A percentile compares a stretch with the other conserved stretches of the same genome.
phyloP scores from a whole-genome alignment of 2,888 invertebrate genomes.

The Lycocerus yunnanus region DNA sequence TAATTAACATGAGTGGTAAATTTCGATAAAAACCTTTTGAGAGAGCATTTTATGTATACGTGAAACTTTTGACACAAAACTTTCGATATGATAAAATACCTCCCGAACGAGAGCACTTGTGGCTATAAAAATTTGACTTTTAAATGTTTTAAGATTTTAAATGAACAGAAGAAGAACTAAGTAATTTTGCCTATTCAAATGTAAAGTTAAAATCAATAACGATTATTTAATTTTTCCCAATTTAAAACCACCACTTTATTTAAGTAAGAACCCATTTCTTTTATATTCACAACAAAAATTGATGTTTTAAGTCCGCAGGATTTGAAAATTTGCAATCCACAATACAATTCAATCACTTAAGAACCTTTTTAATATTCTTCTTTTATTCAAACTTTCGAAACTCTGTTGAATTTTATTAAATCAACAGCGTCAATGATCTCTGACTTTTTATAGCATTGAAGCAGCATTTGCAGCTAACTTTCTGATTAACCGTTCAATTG shows the following conservation, averaged over 20 bases:
- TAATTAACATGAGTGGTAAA: constrained; percentile 12
- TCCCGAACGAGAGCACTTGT: background rate
- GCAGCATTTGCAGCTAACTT: background rate
- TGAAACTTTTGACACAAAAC: background rate
- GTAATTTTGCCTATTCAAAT: constrained; percentile 16
- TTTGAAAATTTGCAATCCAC: background rate
- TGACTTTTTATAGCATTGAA: background rate
- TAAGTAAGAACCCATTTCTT: background rate
- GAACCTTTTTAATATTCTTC: background rate
- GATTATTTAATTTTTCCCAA: constrained; percentile 12
- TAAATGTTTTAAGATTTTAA: constrained; percentile 7
- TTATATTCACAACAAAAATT: background rate
- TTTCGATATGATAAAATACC: background rate
- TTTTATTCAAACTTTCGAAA: background rate
- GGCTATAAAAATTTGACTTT: constrained; percentile 3
- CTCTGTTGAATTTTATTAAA: background rate
- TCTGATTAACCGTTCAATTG: background rate
- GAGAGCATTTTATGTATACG: background rate
- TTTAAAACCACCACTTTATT: background rate
- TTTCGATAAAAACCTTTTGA: constrained; percentile 6
- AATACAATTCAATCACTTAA: constrained; percentile 2
- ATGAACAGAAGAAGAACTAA: constrained; percentile 13
- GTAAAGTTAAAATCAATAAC: constrained; percentile 13
- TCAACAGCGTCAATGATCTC: too few species aligned
- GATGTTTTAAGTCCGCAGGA: background rate